phyloP scores from a whole-genome alignment of 2,113 vertebrate species.

The Microcebus jonahi region DNA sequence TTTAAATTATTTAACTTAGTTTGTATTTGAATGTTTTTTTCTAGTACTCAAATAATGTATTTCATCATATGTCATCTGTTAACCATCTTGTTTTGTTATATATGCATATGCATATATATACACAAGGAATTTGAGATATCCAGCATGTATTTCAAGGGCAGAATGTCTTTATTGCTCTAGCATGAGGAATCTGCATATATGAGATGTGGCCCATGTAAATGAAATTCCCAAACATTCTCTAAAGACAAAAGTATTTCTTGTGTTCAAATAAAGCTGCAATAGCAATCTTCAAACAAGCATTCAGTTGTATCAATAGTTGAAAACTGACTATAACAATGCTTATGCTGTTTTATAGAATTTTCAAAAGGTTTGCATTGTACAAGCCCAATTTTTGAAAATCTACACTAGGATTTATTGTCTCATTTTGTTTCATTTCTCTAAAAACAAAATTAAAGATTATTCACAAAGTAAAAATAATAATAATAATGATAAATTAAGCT shows the following conservation, averaged over 20 bases:
- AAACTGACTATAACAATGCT: slow-evolving; percentile 85
- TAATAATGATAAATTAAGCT: not conserved
- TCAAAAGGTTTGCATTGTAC: slow-evolving; percentile 80
- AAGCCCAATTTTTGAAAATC: slow-evolving; percentile 81
- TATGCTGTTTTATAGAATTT: slow-evolving; percentile 83
- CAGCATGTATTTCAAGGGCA: slow-evolving; percentile 65
- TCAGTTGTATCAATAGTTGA: slow-evolving; percentile 81
- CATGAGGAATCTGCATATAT: slow-evolving; percentile 50
- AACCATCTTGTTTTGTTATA: not conserved
- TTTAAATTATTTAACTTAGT: not conserved
- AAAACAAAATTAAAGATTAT: slow-evolving; percentile 49
- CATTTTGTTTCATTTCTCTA: slow-evolving; percentile 45
- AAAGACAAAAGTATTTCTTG: slow-evolving; percentile 77
- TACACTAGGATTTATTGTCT: slow-evolving; percentile 77
- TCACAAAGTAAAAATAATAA: slow-evolving; percentile 44
- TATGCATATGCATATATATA: slow-evolving; percentile 20
- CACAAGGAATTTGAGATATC: not conserved
- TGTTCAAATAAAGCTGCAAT: slow-evolving; percentile 81
- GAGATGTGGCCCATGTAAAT: slow-evolving; percentile 58
- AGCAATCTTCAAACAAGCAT: slow-evolving; percentile 81
- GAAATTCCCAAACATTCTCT: slow-evolving; percentile 48
- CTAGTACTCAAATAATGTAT: not conserved
- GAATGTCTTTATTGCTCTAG: slow-evolving; percentile 59
- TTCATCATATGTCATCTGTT: not conserved
- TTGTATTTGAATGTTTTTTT: slow-evolving; percentile 43